phyloP scores from a whole-genome alignment of 2,797 vertebrate species.

The Lithobates sylvaticus region DNA sequence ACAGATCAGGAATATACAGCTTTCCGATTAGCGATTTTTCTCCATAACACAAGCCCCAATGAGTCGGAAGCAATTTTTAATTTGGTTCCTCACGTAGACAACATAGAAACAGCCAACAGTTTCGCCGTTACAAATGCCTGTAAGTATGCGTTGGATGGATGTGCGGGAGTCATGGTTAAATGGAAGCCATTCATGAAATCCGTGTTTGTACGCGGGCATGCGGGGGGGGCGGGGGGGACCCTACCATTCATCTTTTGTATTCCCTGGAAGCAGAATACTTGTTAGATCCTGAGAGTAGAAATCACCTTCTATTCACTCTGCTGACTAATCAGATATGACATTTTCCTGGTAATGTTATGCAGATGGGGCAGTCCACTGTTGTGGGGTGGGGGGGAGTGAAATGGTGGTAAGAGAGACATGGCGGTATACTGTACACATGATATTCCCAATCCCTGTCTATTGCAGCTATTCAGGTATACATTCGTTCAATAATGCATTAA shows the following conservation, averaged over 20 bases:
- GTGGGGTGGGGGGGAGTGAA: background rate
- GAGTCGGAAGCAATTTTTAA: conserved; percentile 98
- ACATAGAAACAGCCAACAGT: conserved; percentile 99
- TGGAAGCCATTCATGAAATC: conserved; percentile 58
- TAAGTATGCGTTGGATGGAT: conserved; percentile 81
- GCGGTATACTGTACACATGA: conserved; percentile 24
- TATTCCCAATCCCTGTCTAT: background rate
- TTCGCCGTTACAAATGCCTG: conserved; percentile 99
- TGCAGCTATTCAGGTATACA: no score
- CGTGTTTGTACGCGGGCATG: background rate
- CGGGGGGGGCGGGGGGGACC: conserved; percentile 42
- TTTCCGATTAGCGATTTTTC: conserved; percentile 98
- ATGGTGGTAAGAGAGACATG: background rate
- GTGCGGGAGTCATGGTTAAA: conserved; percentile 63
- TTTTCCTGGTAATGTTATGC: conserved; percentile 67
- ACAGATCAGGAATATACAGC: conserved; percentile 99
- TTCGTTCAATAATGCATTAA: no score
- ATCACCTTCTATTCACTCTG: conserved; percentile 61
- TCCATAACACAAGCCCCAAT: conserved; percentile 99
- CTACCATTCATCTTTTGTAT: conserved; percentile 39
- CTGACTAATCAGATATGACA: conserved; percentile 70
- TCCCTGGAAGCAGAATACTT: conserved; percentile 59
- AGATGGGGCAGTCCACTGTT: conserved; percentile 22
- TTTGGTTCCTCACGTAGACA: conserved; percentile 98
- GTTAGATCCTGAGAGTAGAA: conserved; percentile 64